Percentiles rank a stretch among this genome's conserved stretches.
These are phyloP conservation scores for Marisa cornuarietis DNA, from an alignment of 1,140 invertebrate species.

Conservation along the genomic window DNA sequence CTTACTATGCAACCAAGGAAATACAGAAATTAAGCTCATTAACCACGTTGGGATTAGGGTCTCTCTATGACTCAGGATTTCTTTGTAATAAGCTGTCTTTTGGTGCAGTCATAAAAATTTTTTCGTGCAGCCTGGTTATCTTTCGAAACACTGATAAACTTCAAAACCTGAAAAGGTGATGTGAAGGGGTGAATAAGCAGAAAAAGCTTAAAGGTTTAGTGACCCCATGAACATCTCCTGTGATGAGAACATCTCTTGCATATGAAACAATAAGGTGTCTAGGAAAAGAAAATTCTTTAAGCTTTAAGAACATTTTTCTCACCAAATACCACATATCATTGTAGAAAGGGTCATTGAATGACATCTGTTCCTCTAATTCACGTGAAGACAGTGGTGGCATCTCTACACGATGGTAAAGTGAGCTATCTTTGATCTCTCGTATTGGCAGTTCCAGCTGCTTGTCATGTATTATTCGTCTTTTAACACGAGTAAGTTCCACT, in stretches of 20 bases:
- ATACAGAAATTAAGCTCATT: too few species aligned
- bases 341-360: constrained; percentile 64
- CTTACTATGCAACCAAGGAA: too few species aligned
- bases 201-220: not conserved
- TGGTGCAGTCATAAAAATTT: too few species aligned
- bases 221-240: not conserved
- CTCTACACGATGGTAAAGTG: constrained; percentile 41
- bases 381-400: constrained; percentile 17
- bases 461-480: constrained; percentile 54
- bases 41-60: too few species aligned
- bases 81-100: too few species aligned
- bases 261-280: too few species aligned
- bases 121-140: too few species aligned
- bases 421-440: constrained; percentile 44
- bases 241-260: not conserved
- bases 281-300: not conserved
- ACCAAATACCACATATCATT: constrained; percentile 67
- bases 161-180: not conserved
- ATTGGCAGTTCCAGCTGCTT: constrained; percentile 54
- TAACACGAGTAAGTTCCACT: constrained; percentile 44
- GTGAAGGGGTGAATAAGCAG: not conserved
- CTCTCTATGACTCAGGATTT: too few species aligned
- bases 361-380: constrained; percentile 27
- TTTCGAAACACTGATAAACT: too few species aligned
- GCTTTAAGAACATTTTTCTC: too few species aligned